phyloP scores from a whole-genome alignment of 2,113 vertebrate genomes.

The Pomatorhinus ruficollis region DNA sequence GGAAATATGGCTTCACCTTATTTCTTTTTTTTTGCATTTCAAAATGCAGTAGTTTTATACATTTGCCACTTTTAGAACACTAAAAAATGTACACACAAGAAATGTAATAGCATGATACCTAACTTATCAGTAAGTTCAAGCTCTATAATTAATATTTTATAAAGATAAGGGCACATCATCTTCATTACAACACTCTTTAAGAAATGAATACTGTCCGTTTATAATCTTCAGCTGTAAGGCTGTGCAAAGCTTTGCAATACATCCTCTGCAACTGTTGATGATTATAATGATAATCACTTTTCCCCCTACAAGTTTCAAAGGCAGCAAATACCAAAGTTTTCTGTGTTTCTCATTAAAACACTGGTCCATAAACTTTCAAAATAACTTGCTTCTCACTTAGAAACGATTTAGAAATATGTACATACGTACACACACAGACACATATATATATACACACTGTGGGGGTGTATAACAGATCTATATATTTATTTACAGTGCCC shows the following conservation, averaged over 20 bases:
- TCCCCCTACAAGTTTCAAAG: background rate
- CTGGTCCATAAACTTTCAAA: background rate
- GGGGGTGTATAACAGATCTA: background rate
- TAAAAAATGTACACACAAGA: background rate
- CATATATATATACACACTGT: background rate
- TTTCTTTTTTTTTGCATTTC: background rate
- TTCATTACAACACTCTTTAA: background rate
- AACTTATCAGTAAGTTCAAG: background rate
- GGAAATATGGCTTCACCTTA: background rate
- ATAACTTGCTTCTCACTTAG: background rate
- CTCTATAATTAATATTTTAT: background rate
- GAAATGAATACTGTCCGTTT: background rate
- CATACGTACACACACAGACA: accelerated
- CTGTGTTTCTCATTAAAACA: background rate
- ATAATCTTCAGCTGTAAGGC: background rate
- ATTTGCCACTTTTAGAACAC: background rate
- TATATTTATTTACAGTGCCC: background rate
- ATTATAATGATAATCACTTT: background rate
- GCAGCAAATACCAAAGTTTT: background rate
- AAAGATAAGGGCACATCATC: background rate
- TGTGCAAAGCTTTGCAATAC: background rate
- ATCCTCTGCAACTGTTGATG: background rate
- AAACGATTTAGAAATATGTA: background rate
- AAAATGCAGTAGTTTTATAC: background rate
- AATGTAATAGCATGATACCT: background rate